phyloP scores from a whole-genome alignment of 2,113 vertebrate species.

The Mobula hypostoma region DNA sequence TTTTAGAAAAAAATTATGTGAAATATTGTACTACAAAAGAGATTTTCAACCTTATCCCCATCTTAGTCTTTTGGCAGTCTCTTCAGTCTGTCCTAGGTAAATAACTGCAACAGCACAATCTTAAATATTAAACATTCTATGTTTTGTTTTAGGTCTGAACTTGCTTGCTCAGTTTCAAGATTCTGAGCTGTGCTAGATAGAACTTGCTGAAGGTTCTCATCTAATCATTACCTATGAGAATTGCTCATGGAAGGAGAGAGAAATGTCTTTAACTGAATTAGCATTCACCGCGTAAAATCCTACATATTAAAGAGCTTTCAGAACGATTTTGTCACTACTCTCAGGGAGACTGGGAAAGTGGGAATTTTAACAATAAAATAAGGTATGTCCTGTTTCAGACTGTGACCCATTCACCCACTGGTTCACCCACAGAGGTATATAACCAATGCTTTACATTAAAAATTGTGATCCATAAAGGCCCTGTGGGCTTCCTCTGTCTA shows the following conservation, averaged over 20 bases:
- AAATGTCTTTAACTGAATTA: not conserved
- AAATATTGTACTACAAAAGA: no score
- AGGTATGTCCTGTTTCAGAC: not conserved
- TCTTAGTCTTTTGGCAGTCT: not conserved
- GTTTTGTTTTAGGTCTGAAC: not conserved
- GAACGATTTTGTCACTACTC: not conserved
- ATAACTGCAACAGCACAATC: not conserved
- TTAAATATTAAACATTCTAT: not conserved
- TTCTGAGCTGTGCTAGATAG: not conserved
- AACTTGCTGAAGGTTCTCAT: not conserved
- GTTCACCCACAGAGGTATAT: not conserved
- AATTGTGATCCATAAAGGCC: not conserved
- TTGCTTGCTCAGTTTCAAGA: not conserved
- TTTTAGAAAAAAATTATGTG: no score
- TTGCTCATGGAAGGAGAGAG: not conserved
- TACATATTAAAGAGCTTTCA: not conserved
- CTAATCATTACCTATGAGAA: not conserved
- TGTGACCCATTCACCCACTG: not conserved
- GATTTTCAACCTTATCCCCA: no score
- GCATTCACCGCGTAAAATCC: not conserved
- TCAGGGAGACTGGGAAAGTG: not conserved
- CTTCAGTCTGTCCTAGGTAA: not conserved
- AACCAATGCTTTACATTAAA: not conserved
- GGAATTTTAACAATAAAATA: not conserved
- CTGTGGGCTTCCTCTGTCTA: not conserved